These are phyloP conservation scores for Luehdorfia chinensis DNA, from an alignment of 1,140 invertebrate species.

Conservation along the genomic window DNA sequence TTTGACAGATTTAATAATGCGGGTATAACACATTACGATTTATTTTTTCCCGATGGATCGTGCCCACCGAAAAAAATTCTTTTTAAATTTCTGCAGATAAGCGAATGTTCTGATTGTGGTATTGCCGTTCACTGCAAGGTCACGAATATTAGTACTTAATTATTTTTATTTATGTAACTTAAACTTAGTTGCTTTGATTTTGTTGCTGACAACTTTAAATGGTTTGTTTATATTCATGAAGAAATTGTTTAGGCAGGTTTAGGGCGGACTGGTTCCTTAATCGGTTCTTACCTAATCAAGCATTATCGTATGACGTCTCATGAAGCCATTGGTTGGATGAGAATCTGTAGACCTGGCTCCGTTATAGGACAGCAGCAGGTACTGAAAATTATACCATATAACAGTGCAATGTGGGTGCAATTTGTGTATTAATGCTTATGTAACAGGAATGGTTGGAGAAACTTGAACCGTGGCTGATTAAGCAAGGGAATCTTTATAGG, in stretches of 20 bases:
- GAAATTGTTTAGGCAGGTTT: conserved; percentile 88
- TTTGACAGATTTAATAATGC: conserved; percentile 88
- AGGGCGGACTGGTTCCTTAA: conserved; percentile 97
- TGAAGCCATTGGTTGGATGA: conserved; percentile 97
- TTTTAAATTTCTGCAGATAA: conserved; percentile 91
- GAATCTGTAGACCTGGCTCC: conserved; percentile 97
- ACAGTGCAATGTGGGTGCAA: too few species aligned
- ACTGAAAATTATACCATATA: too few species aligned
- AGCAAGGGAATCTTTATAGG: conserved; percentile 67
- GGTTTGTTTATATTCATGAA: conserved; percentile 45
- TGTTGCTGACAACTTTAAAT: too few species aligned
- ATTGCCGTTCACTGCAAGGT: conserved; percentile 99
- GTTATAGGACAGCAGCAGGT: conserved; percentile 97
- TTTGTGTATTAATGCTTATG: conserved; percentile 3
- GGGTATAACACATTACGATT: conserved; percentile 96
- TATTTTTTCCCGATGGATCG: conserved; percentile 98
- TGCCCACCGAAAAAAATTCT: conserved; percentile 94
- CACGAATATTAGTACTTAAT: conserved; percentile 37
- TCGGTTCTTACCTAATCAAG: conserved; percentile 98
- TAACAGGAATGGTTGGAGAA: conserved; percentile 60
- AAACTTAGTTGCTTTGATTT: too few species aligned
- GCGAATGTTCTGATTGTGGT: conserved; percentile 86
- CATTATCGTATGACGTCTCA: conserved; percentile 95
- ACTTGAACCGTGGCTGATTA: conserved; percentile 61
- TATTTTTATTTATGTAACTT: conserved; percentile 2